Base-by-base conservation (phyloP, 2,113 vertebrate species). In the Malurus melanocephalus region DNA sequence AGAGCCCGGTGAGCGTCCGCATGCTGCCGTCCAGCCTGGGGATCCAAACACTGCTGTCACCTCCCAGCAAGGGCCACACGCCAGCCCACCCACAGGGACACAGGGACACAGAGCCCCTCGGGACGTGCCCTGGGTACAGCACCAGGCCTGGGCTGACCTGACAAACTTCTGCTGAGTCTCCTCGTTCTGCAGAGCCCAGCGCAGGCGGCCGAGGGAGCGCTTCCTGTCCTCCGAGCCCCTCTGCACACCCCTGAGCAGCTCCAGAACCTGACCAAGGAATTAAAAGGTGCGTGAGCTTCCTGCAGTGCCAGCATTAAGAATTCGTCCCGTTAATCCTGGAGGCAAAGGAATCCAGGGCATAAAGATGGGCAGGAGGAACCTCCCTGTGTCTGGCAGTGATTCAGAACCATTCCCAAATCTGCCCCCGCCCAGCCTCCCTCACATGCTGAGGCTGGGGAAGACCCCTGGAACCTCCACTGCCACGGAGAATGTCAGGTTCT, bases 11-110 rank as follows among this genome's bases (percentile, higher is more conserved):
- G 66, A 99, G 96, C 2, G 96, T 94, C 68, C 97, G 98, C 72
- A 99, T 96, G 67, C 98, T 98, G 84, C 98, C 98, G 13, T 99
- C 98, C 93, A 98, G 85, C 96, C 99, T 99, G 90, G 18, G 60
- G 56, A 96, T 16, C 16, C 78, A 90, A 74, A 77, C 17, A 28
- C 75, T n/a, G 30, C 59, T 23, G 23, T 66, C n/a, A 64, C 26
- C 57, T 45, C 52, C 46, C 33, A 21, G 3, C 40, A 16, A 2
- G 1, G 1, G 24, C 35, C 38, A 49, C 38, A 4, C 1, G 1
- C 19, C 72, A 27, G 35, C 53, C 46, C 65, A 17, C n/a, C 30
- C 45, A 45, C 30, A 7, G 5, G 8, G 1, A 0, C 11, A 17
- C 12, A 1, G 33, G 18, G 27, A 32, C 77, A 60, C 26, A 10